Evolutionary conservation across 2,888 invertebrate species (phyloP).

Genomic region (Drosophila paracracens): DNA sequence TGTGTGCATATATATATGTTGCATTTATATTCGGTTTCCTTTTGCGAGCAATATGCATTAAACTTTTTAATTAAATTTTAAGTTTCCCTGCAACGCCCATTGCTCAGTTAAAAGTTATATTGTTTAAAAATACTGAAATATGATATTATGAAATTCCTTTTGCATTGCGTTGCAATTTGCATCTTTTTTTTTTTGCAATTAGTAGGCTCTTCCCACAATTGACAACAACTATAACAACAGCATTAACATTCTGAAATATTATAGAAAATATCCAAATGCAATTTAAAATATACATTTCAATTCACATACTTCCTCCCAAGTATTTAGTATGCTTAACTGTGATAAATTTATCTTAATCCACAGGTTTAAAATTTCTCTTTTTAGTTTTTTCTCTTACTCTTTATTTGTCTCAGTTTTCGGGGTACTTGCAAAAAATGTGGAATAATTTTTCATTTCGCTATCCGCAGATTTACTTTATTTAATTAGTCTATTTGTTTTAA

Average conservation of each 20-base stretch:
- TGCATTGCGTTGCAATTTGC: constrained; percentile 14
- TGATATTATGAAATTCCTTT: constrained; percentile 52
- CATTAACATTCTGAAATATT: background rate
- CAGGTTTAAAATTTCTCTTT: background rate
- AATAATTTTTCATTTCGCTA: background rate
- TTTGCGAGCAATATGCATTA: constrained; percentile 33
- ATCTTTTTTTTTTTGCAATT: background rate
- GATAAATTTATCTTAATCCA: background rate
- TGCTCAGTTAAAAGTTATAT: constrained; percentile 30
- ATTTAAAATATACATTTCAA: background rate
- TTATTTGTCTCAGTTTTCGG: background rate
- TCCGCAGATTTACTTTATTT: background rate
- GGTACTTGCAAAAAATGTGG: background rate
- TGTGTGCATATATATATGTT: background rate
- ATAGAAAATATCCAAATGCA: background rate
- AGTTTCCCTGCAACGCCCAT: constrained; percentile 30
- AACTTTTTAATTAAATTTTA: constrained; percentile 76
- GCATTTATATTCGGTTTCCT: constrained; percentile 22
- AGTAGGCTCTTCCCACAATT: constrained; percentile 10
- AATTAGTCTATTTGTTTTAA: background rate
- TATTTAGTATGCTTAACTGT: background rate
- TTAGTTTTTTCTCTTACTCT: background rate
- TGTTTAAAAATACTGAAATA: constrained; percentile 38
- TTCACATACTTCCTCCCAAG: background rate
- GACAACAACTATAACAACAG: background rate